Evolutionary conservation across 2,113 vertebrate species (phyloP), one percentile per base, ranked within the genome.

Genomic region (Archilochus colubris): DNA sequence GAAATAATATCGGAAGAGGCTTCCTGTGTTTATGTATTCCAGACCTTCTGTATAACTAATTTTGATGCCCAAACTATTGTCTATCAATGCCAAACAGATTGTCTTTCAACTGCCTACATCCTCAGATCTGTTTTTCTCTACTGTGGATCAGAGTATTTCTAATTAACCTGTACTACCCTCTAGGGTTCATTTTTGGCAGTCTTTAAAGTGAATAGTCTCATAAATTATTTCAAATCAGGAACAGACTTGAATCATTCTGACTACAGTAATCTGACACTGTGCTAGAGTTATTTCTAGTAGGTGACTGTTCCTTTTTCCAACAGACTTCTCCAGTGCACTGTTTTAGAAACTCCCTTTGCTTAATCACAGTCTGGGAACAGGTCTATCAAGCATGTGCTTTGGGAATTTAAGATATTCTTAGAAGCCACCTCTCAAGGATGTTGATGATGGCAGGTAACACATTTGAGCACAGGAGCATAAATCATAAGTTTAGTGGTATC

Each of bases 271-370:
- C 46, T 91, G 82, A 48, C 33, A 59, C 59, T 62, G 81, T 76
- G 64, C 59, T 58, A 14, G 87, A 89, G 50, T 31, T 83, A 69
- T 86, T 94, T 77, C 58, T 69, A 92, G 89, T 76, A 86, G 72
- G 80, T 89, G 82, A 83, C 87, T 64, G 44, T 69, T 91, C 68
- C 82, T 69, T 70, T 78, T 82, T 70, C 48, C 9, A 76, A 93
- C 30, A 22, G 93, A 88, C 70, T 96, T 94, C 51, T 10, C 8
- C 61, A 92, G 86, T 64, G n/a, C 58, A 15, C 59, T 74, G 27
- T 24, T 90, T 91, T 64, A 53, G 79, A 88, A 95, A 88, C 22
- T 88, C 58, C 27, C 24, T 38, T 21, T 78, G 58, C 36, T 64
- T 67, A 87, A 61, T 69, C 75, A 91, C 58, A 46, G 54, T 36